phyloP scores from a whole-genome alignment of 2,888 invertebrate species.

The Timandra comae region DNA sequence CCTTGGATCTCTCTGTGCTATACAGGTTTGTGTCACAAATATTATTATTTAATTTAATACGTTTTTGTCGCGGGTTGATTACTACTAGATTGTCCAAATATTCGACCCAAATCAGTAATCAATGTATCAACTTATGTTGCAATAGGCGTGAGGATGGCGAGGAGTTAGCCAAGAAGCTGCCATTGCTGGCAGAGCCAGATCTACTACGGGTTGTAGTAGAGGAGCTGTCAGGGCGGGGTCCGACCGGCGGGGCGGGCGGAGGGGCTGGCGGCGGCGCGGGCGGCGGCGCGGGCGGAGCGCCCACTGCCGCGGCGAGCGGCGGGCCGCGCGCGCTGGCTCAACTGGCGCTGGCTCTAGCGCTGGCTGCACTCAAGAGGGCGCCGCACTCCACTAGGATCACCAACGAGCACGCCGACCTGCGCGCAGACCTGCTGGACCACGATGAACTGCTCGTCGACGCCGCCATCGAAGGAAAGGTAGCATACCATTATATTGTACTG shows the following conservation, averaged over 20 bases:
- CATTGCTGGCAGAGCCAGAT: slow-evolving; percentile 78
- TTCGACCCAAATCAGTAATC: no score
- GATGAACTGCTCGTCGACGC: slow-evolving; percentile 88
- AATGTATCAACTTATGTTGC: neutral
- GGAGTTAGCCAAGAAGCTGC: slow-evolving; percentile 81
- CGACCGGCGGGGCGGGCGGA: neutral
- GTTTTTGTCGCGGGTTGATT: neutral
- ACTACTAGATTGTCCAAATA: no score
- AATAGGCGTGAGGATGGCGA: slow-evolving; percentile 86
- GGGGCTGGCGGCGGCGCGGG: slow-evolving; percentile 43
- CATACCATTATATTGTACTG: neutral
- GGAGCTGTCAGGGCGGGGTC: slow-evolving; percentile 50
- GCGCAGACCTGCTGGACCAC: slow-evolving; percentile 77
- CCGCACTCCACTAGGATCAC: slow-evolving; percentile 49
- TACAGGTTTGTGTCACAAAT: slow-evolving; percentile 43
- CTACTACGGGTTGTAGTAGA: slow-evolving; percentile 72
- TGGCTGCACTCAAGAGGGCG: slow-evolving; percentile 60
- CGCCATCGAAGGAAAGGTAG: slow-evolving; percentile 82
- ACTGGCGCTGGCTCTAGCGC: slow-evolving; percentile 48
- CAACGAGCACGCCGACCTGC: slow-evolving; percentile 20
- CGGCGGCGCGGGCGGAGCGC: slow-evolving; percentile 60
- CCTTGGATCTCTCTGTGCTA: slow-evolving; percentile 88
- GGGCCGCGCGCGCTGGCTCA: slow-evolving; percentile 22
- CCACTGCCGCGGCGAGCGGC: slow-evolving; percentile 23
- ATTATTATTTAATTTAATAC: neutral